Base-by-base conservation (phyloP, 2,113 vertebrate genomes). In the Corythoichthys haematopterus region DNA sequence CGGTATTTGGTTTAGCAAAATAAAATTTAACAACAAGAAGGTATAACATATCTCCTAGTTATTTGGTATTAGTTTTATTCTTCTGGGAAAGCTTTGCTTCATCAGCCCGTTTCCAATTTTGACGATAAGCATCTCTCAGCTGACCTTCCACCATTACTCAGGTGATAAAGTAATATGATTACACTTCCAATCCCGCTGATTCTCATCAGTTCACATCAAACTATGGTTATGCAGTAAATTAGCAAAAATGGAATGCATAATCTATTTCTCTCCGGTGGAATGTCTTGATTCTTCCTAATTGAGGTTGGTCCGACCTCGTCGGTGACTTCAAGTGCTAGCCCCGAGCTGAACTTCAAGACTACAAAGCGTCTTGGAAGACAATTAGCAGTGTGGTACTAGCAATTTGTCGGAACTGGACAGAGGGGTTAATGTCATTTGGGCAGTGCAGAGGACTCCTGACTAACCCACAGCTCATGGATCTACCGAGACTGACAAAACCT, bases 311-410 rank as follows among this genome's bases (percentile, higher is more conserved):
- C 63, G 85, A 69, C 72, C 73, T 71, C 75, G 71, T 79, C 79
- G 70, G 50, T 77, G 84, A 83, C 80, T 88, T 89, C 77, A 85
- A 82, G 85, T 80, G 68, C 74, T 88, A 78, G 80, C 88, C 90
- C 80, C 71, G 74, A 64, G 82, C 81, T 92, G 91, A 91, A 90
- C 88, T 85, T 78, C 40, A 43, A 79, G 62, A 90, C 89, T 88
- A 92, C 88, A 92, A 90, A 91, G 90, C 80, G 68, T 76, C 88
- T 87, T 76, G 70, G 80, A 78, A 87, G 85, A 90, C 88, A 84
- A 81, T 85, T 70, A 85, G 81, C 80, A 82, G 79, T 80, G 75
- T 84, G 83, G 77, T 84, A 86, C 76, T 82, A 71, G 79, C 87
- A 87, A 89, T 90, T 88, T 89, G 88, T 91, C 86, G 13, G 71